Evolutionary conservation across 2,888 invertebrate genomes (phyloP).

Genomic region (Lycaena phlaeas): DNA sequence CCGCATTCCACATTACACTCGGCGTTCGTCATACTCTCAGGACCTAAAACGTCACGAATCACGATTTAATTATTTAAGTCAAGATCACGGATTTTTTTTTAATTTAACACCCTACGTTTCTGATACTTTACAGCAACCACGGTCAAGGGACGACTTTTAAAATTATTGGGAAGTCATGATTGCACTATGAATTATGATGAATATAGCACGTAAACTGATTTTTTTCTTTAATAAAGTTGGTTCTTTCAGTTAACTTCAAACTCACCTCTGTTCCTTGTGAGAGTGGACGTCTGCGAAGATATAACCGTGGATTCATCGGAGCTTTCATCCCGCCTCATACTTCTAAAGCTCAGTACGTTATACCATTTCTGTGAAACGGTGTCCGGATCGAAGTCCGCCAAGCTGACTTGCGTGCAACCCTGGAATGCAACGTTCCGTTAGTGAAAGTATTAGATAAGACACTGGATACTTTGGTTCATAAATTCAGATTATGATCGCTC

Average conservation of each 20-base stretch:
- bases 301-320: constrained; percentile 98
- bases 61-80: constrained; percentile 2
- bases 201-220: too few species aligned
- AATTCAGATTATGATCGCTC: constrained; percentile 60
- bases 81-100: too few species aligned
- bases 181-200: too few species aligned
- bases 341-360: constrained; percentile 85
- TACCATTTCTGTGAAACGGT: constrained; percentile 91
- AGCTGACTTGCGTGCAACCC: constrained; percentile 96
- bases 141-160: too few species aligned
- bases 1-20: constrained; percentile 67
- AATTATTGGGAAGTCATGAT: too few species aligned
- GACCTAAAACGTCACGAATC: constrained; percentile 47
- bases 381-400: constrained; percentile 94
- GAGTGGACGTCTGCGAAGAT: constrained; percentile 95
- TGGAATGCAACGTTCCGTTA: constrained; percentile 43
- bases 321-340: constrained; percentile 85
- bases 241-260: too few species aligned
- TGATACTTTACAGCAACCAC: too few species aligned
- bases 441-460: background rate
- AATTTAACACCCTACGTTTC: too few species aligned
- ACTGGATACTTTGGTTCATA: constrained; percentile 3
- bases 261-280: constrained; percentile 88
- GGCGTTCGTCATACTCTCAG: constrained; percentile 71
- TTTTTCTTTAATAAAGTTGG: too few species aligned